A percentile compares a stretch with the other conserved stretches of the same genome.
These are phyloP conservation scores for Scaeva pyrastri DNA, from an alignment of 2,888 invertebrate species.

Conservation along the genomic window DNA sequence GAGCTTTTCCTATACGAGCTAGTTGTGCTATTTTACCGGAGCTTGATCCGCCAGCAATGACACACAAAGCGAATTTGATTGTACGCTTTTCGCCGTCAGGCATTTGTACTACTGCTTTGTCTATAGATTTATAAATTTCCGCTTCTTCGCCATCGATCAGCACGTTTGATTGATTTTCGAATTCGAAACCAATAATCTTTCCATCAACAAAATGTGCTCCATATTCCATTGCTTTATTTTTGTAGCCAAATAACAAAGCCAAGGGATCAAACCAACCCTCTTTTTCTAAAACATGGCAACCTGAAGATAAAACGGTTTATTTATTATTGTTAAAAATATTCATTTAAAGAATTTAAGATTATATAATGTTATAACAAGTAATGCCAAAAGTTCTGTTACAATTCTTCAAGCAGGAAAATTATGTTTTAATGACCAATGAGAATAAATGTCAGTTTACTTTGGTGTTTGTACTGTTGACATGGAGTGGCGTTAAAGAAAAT, in stretches of 20 bases:
- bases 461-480: no score
- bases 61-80: slow-evolving; percentile 89
- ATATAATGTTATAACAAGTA: no score
- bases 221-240: slow-evolving; percentile 89
- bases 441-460: no score
- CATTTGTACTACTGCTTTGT: slow-evolving; percentile 87
- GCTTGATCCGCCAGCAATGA: slow-evolving; percentile 94
- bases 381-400: no score
- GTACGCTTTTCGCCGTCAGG: slow-evolving; percentile 86
- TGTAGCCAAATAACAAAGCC: slow-evolving; percentile 90
- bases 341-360: no score
- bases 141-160: slow-evolving; percentile 85
- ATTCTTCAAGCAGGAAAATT: no score
- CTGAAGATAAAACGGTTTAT: slow-evolving; percentile 80
- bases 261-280: slow-evolving; percentile 98
- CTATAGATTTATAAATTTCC: slow-evolving; percentile 81
- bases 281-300: slow-evolving; percentile 91
- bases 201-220: slow-evolving; percentile 91
- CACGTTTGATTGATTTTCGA: slow-evolving; percentile 85
- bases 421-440: no score
- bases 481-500: no score
- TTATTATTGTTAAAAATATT: not conserved
- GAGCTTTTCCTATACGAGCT: slow-evolving; percentile 91
- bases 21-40: slow-evolving; percentile 89
- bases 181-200: slow-evolving; percentile 90